These are phyloP conservation scores for Ganaspis brasiliensis DNA, from an alignment of 2,888 invertebrate species.

Conservation along the genomic window DNA sequence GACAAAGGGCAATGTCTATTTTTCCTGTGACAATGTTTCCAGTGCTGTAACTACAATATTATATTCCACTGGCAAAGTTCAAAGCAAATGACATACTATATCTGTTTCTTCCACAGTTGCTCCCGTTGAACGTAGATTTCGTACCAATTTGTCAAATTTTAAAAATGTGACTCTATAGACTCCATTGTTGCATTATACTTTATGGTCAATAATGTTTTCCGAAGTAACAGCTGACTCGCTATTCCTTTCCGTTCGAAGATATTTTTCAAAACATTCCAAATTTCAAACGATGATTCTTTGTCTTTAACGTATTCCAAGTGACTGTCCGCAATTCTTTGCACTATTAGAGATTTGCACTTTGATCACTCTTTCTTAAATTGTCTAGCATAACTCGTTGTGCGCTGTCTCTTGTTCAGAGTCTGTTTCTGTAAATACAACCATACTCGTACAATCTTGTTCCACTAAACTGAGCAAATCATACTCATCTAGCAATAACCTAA, in stretches of 20 bases:
- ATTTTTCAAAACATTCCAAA: constrained; percentile 58
- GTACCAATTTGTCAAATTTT: constrained; percentile 63
- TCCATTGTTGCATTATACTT: constrained; percentile 51
- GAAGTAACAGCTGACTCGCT: constrained; percentile 64
- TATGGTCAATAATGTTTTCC: constrained; percentile 61
- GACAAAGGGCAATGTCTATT: constrained; percentile 41
- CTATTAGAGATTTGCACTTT: constrained; percentile 64
- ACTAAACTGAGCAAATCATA: constrained; percentile 48
- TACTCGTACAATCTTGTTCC: constrained; percentile 45
- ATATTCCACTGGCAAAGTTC: constrained; percentile 61
- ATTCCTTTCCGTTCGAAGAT: constrained; percentile 65
- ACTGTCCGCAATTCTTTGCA: constrained; percentile 65
- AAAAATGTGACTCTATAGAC: constrained; percentile 57
- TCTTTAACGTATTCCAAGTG: constrained; percentile 69
- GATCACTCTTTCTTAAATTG: constrained; percentile 48
- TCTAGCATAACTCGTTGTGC: neutral
- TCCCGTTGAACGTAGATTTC: constrained; percentile 61
- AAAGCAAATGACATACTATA: constrained; percentile 62
- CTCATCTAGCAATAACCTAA: constrained; percentile 56
- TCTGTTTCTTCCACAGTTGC: constrained; percentile 59
- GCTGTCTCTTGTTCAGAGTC: constrained; percentile 25
- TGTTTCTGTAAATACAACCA: constrained; percentile 31
- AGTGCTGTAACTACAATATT: constrained; percentile 64
- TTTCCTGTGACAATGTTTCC: constrained; percentile 46
- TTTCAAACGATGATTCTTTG: constrained; percentile 60